Base-by-base conservation (phyloP, 30 jellyfish, hydroid and myxozoan genomes). In the Pelagia noctiluca region DNA sequence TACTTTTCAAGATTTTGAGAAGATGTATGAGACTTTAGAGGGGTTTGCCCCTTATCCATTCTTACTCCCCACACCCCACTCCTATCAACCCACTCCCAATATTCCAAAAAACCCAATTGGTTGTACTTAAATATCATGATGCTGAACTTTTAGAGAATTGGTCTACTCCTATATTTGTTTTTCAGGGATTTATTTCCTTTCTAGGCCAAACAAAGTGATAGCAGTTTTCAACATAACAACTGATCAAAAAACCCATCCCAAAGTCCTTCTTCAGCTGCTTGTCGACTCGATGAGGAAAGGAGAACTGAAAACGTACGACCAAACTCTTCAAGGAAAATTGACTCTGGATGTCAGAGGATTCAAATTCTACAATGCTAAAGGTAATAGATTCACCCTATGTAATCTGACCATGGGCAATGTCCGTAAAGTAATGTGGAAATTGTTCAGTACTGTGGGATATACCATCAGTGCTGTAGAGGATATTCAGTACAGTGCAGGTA, bases 271-370 rank as follows among this genome's bases (percentile, higher is more conserved):
- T 60, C 99, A 94, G 50, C 64, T 82, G 22, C 57, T 94, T 24
- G 99, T 88, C 30, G 97, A 89, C 71, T 97, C 96, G 13, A 34
- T 94, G 50, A 71, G 99, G 50, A 83, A 78, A 70, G 99, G 99
- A 35, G 99, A 88, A 65, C 38, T 94, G 12, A 77, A 70, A 50
- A 87, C 94, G 25, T 78, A 75, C 49, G 97, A 89, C 29, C 97
- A 94, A 22, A 97, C 99, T 24, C 76, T 83, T 4, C 70, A 97
- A 34, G 96, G 92, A 16, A 83, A 87, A 63, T 78, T 88, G 47
- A 52, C 91, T 22, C 63, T 94, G 22, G 99, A 94, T 60, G 97
- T 94, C 72, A 95, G 97, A 72, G 99, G 99, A 35, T 94, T 94
- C 71, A 78, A 76, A 71, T 94, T 94, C 63, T 63, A 71, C 19